phyloP scores from a whole-genome alignment of 2,113 vertebrate species.

The Bos taurus region ARS-UCD2.0 NC_037345.1:22445001-22445500 shows the following conservation, averaged over 20 bases:
- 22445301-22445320: constrained; percentile 68
- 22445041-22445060: not conserved
- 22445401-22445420: constrained; percentile 1
- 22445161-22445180: constrained; percentile 33
- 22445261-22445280: constrained; percentile 67
- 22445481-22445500: not conserved
- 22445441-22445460: not conserved
- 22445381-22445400: constrained; percentile 12
- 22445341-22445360: constrained; percentile 76
- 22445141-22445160: constrained; percentile 70
- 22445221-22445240: constrained; percentile 48
- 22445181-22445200: constrained; percentile 42
- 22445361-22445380: constrained; percentile 72
- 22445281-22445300: constrained; percentile 72
- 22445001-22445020: not conserved
- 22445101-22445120: constrained; percentile 53
- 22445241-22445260: constrained; percentile 68
- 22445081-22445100: constrained; percentile 54
- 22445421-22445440: not conserved
- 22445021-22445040: constrained; percentile 34
- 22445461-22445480: not conserved
- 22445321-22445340: constrained; percentile 76
- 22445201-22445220: constrained; percentile 68
- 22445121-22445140: constrained; percentile 70
- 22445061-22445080: constrained; percentile 49